Evolutionary conservation across 2,113 vertebrate genomes (phyloP).

Genomic region (Lampris megalopsis): DNA sequence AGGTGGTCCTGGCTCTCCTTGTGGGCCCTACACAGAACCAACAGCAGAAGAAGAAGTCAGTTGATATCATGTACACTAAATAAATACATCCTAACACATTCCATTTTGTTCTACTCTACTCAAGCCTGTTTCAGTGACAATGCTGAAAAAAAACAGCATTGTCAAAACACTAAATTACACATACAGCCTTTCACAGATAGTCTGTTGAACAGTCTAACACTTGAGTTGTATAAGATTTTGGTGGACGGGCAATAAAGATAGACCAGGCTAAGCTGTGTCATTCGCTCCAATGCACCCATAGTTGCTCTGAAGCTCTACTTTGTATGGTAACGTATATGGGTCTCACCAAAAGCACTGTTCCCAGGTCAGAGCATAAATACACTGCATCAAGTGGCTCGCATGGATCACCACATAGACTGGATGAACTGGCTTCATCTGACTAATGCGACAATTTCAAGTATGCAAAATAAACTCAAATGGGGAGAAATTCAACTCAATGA

Average conservation of each 20-base stretch:
- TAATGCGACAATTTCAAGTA: conserved; percentile 14
- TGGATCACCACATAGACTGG: neutral
- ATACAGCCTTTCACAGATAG: neutral
- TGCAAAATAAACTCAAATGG: conserved; percentile 8
- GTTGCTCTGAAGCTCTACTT: neutral
- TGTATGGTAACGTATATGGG: neutral
- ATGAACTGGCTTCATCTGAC: neutral
- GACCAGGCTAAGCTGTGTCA: neutral
- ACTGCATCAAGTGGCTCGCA: neutral
- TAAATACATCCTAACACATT: neutral
- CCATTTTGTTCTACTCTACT: neutral
- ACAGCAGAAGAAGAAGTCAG: conserved; percentile 10
- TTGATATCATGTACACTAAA: neutral
- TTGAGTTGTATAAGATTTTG: neutral
- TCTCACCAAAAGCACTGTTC: neutral
- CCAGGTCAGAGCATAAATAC: neutral
- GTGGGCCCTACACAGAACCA: conserved; percentile 85
- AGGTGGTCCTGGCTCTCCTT: conserved; percentile 93
- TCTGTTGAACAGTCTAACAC: neutral
- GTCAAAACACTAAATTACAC: neutral
- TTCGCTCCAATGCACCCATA: neutral
- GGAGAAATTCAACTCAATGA: neutral
- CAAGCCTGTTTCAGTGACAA: no score
- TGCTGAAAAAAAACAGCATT: neutral
- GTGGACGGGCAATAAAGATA: neutral